phyloP scores from a whole-genome alignment of 2,113 vertebrate genomes.

The Equus quagga region DNA sequence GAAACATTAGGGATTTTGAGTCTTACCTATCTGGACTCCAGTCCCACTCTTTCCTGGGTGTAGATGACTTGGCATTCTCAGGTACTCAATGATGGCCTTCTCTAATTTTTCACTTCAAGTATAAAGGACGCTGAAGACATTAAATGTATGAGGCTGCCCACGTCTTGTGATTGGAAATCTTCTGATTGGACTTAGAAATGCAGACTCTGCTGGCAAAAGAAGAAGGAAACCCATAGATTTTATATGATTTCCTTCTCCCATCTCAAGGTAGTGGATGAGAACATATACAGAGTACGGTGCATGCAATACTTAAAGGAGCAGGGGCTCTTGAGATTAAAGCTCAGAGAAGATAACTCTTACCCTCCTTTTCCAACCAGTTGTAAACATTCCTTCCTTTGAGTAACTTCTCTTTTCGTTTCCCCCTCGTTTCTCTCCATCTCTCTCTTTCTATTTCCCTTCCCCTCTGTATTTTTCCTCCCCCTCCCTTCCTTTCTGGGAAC shows the following conservation, averaged over 20 bases:
- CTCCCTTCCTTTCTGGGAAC: background rate
- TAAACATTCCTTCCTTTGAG: background rate
- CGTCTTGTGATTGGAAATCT: background rate
- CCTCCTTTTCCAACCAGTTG: background rate
- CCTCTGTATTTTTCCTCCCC: background rate
- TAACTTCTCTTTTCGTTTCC: slow-evolving; percentile 53
- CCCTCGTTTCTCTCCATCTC: background rate
- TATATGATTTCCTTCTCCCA: too few relatives aligned
- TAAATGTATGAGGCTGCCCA: background rate
- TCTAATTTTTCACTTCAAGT: background rate
- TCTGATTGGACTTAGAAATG: background rate
- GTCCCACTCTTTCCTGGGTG: background rate
- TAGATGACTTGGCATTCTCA: background rate
- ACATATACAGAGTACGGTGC: background rate
- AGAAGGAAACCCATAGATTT: background rate
- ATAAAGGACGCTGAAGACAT: background rate
- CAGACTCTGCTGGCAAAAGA: background rate
- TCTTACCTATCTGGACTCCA: background rate
- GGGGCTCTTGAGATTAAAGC: background rate
- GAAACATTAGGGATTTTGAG: background rate
- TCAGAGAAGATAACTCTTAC: background rate
- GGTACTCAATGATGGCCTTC: rapidly evolving
- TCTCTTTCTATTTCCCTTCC: background rate
- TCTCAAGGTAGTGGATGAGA: background rate
- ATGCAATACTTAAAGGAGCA: too few relatives aligned